phyloP scores from a whole-genome alignment of 2,113 vertebrate genomes.

The Engystomops pustulosus region DNA sequence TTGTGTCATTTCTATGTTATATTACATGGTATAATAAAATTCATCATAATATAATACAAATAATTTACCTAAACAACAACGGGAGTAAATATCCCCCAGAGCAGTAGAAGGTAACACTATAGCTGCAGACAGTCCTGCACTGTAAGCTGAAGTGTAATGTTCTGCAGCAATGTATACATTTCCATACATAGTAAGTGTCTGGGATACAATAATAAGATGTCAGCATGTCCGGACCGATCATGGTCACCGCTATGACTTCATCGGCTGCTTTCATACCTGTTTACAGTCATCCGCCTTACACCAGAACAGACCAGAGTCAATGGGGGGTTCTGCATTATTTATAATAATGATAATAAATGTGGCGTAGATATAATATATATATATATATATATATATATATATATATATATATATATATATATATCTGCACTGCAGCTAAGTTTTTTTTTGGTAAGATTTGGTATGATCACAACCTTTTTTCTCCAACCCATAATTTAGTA shows the following conservation, averaged over 20 bases:
- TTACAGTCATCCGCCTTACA: conserved; percentile 2
- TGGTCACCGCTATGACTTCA: neutral
- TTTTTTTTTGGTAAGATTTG: too few relatives aligned
- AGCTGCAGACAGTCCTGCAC: neutral
- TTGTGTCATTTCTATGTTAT: too few relatives aligned
- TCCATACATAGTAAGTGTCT: conserved; percentile 31
- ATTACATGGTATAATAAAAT: too few relatives aligned
- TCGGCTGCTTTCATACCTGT: neutral
- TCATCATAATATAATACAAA: neutral
- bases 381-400: too few relatives aligned
- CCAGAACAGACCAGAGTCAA: neutral
- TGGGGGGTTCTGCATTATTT: neutral
- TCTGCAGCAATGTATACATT: conserved; percentile 37
- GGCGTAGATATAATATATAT: neutral
- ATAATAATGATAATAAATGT: neutral
- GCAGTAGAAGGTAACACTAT: neutral
- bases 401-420: too few relatives aligned
- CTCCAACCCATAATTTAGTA: too few relatives aligned
- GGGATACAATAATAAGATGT: conserved; percentile 26
- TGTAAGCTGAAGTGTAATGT: neutral
- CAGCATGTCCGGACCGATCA: neutral
- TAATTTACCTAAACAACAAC: neutral
- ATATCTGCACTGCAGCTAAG: too few relatives aligned
- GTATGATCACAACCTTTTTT: too few relatives aligned
- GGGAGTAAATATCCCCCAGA: neutral